Evolutionary conservation across 2,888 invertebrate species (phyloP).

Genomic region (Drosophila neonasuta): DNA sequence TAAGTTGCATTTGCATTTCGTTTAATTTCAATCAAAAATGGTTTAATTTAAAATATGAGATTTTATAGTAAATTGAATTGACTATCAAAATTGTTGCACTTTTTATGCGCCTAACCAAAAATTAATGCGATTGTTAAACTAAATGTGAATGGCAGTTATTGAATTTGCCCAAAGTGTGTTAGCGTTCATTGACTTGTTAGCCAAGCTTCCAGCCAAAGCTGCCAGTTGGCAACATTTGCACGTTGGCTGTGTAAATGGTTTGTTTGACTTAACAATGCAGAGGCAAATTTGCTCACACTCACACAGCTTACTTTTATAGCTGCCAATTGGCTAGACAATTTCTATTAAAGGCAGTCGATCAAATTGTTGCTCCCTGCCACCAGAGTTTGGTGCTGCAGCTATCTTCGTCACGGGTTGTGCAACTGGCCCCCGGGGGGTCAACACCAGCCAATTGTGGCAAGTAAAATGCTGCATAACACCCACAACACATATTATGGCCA

Average conservation of each 20-base stretch:
- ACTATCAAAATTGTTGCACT: not conserved
- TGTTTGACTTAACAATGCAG: conserved; percentile 68
- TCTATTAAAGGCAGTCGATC: conserved; percentile 64
- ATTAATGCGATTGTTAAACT: not conserved
- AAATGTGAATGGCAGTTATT: not conserved
- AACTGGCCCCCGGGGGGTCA: conserved; percentile 61
- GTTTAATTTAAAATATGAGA: no score
- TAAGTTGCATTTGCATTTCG: no score
- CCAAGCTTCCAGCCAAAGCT: conserved; percentile 18
- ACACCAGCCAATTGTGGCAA: conserved; percentile 59
- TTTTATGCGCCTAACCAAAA: not conserved
- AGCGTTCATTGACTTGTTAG: conserved; percentile 39
- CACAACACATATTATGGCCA: conserved; percentile 39
- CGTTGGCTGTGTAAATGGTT: conserved; percentile 54
- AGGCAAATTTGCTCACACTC: conserved; percentile 62
- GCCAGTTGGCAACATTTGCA: conserved; percentile 54
- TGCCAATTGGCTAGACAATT: conserved; percentile 62
- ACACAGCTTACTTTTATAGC: conserved; percentile 36
- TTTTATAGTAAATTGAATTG: not conserved
- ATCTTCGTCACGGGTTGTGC: conserved; percentile 40
- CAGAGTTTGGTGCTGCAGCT: conserved; percentile 8
- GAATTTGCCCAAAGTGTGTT: conserved; percentile 23
- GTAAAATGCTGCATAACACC: conserved; percentile 44
- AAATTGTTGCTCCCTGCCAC: conserved; percentile 32
- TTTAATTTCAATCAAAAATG: no score